These are phyloP conservation scores for Hypselothyrea guttata DNA, from an alignment of 2,888 invertebrate genomes.

Conservation along the genomic window DNA sequence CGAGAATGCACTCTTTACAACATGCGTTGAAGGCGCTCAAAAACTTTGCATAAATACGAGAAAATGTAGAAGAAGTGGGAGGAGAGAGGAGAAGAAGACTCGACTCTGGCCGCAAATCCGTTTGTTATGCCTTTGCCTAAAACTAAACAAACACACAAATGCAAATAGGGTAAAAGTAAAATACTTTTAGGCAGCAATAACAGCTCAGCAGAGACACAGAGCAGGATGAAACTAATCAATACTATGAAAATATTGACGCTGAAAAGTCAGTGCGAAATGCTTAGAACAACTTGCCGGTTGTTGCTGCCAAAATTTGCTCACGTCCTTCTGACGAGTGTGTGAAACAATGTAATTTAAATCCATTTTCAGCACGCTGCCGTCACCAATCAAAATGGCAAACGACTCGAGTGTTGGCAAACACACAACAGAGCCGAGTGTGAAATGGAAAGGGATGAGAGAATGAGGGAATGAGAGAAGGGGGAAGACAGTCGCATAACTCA, in stretches of 20 bases:
- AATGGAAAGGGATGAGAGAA: conserved; percentile 40
- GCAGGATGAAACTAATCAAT: conserved; percentile 62
- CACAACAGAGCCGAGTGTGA: conserved; percentile 50
- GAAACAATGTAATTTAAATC: conserved; percentile 80
- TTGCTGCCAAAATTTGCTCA: conserved; percentile 49
- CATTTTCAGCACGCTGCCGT: conserved; percentile 76
- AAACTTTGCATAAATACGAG: conserved; percentile 51
- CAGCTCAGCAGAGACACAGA: conserved; percentile 19
- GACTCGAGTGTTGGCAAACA: conserved; percentile 62
- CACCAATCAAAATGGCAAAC: conserved; percentile 77
- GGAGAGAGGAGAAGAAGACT: not conserved
- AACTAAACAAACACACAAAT: conserved; percentile 52
- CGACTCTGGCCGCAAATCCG: conserved; percentile 30
- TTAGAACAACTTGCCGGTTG: conserved; percentile 52
- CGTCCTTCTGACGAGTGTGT: conserved; percentile 57
- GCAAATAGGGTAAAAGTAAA: conserved; percentile 21
- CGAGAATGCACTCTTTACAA: conserved; percentile 35
- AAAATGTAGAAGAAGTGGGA: conserved; percentile 24
- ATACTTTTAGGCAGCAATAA: conserved; percentile 45
- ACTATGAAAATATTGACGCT: conserved; percentile 70
- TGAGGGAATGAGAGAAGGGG: conserved; percentile 3
- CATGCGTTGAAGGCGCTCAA: conserved; percentile 52
- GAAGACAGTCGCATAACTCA: conserved; percentile 65
- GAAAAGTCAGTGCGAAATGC: conserved; percentile 61
- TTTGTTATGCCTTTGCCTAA: conserved; percentile 51